These are phyloP conservation scores for Prosopocoilus inquinatus DNA, from an alignment of 2,888 invertebrate genomes.

Conservation along the genomic window DNA sequence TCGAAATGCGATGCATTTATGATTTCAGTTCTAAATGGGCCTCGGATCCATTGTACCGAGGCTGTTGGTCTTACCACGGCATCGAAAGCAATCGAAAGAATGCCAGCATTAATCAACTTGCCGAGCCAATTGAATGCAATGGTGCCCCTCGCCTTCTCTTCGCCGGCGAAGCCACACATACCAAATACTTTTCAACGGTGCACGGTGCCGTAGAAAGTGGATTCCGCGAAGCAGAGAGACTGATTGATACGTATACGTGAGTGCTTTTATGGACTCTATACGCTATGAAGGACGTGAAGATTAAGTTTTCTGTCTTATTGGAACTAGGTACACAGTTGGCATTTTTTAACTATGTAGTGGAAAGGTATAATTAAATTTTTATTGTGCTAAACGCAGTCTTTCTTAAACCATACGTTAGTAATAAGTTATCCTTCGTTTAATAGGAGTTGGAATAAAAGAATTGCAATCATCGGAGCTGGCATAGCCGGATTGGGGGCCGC, in stretches of 20 bases:
- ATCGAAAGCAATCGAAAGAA: slow-evolving; percentile 53
- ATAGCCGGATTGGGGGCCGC: slow-evolving; percentile 62
- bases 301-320: no score
- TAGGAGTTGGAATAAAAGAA: slow-evolving; percentile 19
- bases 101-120: slow-evolving; percentile 56
- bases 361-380: background rate
- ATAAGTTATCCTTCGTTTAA: background rate
- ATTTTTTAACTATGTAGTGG: background rate
- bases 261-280: background rate
- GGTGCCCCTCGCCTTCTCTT: slow-evolving; percentile 57
- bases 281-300: no score
- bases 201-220: slow-evolving; percentile 59
- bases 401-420: background rate
- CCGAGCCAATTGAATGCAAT: slow-evolving; percentile 53
- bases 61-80: slow-evolving; percentile 68
- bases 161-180: slow-evolving; percentile 61
- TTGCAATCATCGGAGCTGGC: slow-evolving; percentile 61
- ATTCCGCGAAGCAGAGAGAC: slow-evolving; percentile 53
- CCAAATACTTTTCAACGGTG: slow-evolving; percentile 53
- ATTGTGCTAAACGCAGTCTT: background rate
- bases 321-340: no score
- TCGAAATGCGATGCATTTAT: background rate
- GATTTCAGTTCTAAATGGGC: slow-evolving; percentile 67
- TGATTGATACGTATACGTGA: slow-evolving; percentile 42
- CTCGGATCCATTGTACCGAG: slow-evolving; percentile 65